Evolutionary conservation across 1,140 invertebrate species (phyloP), one percentile per base, ranked within the genome.

Genomic region (Bacillus rossius): DNA sequence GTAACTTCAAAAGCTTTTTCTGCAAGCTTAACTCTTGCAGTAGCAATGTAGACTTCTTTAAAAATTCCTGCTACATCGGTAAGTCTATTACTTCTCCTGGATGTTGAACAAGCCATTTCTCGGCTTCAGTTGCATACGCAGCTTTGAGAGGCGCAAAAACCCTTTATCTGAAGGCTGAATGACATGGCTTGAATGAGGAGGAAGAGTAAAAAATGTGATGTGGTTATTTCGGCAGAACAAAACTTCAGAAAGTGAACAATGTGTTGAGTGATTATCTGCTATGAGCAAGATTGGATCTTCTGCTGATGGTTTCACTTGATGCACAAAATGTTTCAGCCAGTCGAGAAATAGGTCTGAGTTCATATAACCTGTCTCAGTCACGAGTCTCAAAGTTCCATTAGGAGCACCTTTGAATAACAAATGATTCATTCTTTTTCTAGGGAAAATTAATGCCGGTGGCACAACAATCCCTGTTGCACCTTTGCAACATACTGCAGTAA

Each of bases 271-370:
- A 55, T 70, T 72, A 53, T 69, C 64, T n/a, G 65, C 38, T 26
- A 71, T 56, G 26, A 72, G 59, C 25, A 71, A 55, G 19, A 68
- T 61, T 37, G 61, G 62, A 49, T 63, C 53, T 42, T 63, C 55
- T 56, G 54, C 1, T 40, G 59, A 62, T 29, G 65, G 57, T 42
- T 67, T 68, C 16, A 62, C 47, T 61, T 55, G 58, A 52, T 57
- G 59, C 57, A 38, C 41, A 55, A 66, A 69, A 64, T 67, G 63
- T 49, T 64, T 52, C 19, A 71, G 51, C 65, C 66, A 71, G 14
- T 51, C 64, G 25, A 66, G 25, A 67, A 71, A 69, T 42, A 71
- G 50, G 34, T 69, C 51, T 53, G 67, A 64, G 22, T 69, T 72
- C 43, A 63, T 68, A 63, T 63, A 70, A 62, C 61, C 50, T 43